phyloP scores from a whole-genome alignment of 2,888 invertebrate species.

The Argyresthia albistria region DNA sequence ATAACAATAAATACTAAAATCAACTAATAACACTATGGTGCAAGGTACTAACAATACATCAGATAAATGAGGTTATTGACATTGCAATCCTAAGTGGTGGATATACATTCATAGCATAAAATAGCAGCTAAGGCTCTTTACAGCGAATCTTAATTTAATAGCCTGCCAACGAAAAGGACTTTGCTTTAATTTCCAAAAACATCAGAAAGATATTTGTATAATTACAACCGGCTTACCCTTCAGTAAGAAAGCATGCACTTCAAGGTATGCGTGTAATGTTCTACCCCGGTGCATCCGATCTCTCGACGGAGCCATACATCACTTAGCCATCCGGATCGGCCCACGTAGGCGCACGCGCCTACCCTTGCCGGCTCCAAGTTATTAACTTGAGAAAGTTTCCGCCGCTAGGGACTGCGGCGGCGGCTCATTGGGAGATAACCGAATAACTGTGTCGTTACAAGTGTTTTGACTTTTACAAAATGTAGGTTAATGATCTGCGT shows the following conservation, averaged over 20 bases:
- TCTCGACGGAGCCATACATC: constrained; percentile 26
- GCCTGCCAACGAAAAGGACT: no score
- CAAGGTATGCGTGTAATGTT: constrained; percentile 10
- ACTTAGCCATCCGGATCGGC: constrained; percentile 27
- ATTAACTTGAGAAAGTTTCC: constrained; percentile 1
- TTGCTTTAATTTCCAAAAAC: no score
- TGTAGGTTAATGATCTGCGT: not conserved
- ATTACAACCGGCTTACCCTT: no score
- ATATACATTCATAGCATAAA: no score
- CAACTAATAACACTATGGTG: no score
- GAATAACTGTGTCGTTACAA: not conserved
- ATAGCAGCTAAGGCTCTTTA: no score
- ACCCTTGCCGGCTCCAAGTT: not conserved
- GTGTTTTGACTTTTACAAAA: not conserved
- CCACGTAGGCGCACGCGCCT: not conserved
- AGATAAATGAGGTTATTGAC: no score
- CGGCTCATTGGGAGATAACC: constrained; percentile 1
- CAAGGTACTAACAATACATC: no score
- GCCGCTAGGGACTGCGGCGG: constrained; percentile 2
- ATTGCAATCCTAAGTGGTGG: no score
- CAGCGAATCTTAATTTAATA: no score
- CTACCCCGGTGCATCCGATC: constrained; percentile 22
- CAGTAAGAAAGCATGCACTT: not conserved
- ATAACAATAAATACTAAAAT: no score
- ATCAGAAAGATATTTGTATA: no score